Evolutionary conservation across 2,797 vertebrate genomes (phyloP).

Genomic region (Acropternis orthonyx): DNA sequence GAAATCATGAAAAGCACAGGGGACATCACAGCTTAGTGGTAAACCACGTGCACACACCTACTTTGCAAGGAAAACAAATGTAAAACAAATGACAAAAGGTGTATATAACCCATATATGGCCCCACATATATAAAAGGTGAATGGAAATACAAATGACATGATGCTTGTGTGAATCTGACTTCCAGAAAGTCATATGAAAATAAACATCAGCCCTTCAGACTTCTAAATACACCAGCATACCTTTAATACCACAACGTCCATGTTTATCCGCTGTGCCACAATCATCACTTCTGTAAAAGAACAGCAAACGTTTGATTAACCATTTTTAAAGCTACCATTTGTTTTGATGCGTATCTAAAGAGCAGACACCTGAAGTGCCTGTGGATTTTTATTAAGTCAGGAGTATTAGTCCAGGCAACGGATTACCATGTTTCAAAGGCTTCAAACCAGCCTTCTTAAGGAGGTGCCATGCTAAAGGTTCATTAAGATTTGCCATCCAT

Average conservation of each 20-base stretch:
- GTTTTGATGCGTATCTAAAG: background rate
- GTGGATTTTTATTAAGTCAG: background rate
- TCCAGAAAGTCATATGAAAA: background rate
- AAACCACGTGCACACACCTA: background rate
- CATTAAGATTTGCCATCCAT: background rate
- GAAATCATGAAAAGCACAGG: background rate
- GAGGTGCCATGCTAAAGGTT: background rate
- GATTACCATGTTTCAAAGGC: background rate
- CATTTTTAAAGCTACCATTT: background rate
- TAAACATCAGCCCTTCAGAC: background rate
- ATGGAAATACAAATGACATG: too few species aligned
- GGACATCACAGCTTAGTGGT: background rate
- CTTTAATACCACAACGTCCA: slow-evolving; percentile 56
- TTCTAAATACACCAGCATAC: background rate
- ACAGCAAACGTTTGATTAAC: background rate
- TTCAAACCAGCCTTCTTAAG: background rate
- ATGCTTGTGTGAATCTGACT: too few species aligned
- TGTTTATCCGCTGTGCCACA: background rate
- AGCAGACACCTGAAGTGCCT: background rate
- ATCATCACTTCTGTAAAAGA: background rate
- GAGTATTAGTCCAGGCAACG: background rate
- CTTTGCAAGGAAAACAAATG: background rate
- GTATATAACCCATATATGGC: background rate
- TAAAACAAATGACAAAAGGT: rapidly evolving
- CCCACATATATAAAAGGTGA: rapidly evolving